Base-by-base conservation (phyloP, 2,113 vertebrate species). In the Eclectus roratus region DNA sequence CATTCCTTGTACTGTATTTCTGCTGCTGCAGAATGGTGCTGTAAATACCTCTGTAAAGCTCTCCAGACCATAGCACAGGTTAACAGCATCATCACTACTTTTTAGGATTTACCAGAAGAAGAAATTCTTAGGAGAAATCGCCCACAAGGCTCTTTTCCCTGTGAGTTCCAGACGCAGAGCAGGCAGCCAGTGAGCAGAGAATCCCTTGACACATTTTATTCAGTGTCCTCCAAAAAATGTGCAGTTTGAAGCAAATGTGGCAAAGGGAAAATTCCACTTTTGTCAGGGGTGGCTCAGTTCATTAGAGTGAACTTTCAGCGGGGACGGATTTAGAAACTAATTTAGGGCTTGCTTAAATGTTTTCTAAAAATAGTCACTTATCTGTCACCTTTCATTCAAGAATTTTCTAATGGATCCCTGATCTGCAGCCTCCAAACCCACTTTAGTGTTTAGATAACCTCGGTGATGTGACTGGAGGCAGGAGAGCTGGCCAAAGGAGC, bases 251-350 rank as follows among this genome's bases (percentile, higher is more conserved):
- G 80, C 50, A 74, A 66, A 78, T 35, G 28, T 53, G 23, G 76
- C 55, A 27, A 77, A 84, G 31, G 55, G 88, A 94, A 93, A 88
- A 91, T 93, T 95, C 76, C 85, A 86, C 61, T 85, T 73, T 10
- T 39, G 81, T 71, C 80, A 47, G 35, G 89, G 76, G 55, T 58
- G 37, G 33, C 88, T 85, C 53, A 7, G 80, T 12, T 87, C 2
- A 0, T 86, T 43, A 46, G 46, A 27, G 8, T 4, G 60, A 89
- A 66, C 72, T 55, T 78, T 35, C 6, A 23, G 39, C 27, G 5
- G 77, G 31, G 55, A 90, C 79, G 17, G 47, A 94, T 93, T 93
- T 95, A 95, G 94, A 96, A 95, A 94, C 69, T 86, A 92, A 96
- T 95, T 94, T 93, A 86, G 92, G 73, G 15, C 92, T 94, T 1